These are phyloP conservation scores for Acanthurus lineatus DNA, from an alignment of 2,797 vertebrate genomes.

Conservation along the genomic window DNA sequence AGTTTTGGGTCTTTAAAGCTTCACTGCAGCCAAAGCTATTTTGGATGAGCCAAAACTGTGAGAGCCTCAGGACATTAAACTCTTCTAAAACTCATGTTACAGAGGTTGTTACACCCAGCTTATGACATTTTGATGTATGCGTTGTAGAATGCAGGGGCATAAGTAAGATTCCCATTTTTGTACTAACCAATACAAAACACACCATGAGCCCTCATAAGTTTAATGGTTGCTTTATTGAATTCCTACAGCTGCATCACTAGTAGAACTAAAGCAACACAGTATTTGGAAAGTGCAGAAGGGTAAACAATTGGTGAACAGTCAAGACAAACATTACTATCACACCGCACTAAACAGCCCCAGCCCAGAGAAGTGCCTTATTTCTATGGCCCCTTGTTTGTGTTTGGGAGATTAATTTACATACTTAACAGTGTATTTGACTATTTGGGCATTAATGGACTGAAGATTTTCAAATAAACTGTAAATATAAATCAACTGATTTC, in stretches of 20 bases:
- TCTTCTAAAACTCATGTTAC: slow-evolving; percentile 36
- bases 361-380: slow-evolving; percentile 43
- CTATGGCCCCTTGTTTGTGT: background rate
- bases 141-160: background rate
- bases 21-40: slow-evolving; percentile 7
- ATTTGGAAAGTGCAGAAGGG: slow-evolving; percentile 71
- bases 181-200: background rate
- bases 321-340: slow-evolving; percentile 39
- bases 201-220: slow-evolving; percentile 1
- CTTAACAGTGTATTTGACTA: background rate
- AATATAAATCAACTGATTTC: background rate
- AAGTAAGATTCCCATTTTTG: background rate
- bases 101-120: background rate
- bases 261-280: slow-evolving; percentile 64
- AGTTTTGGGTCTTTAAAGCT: slow-evolving; percentile 13
- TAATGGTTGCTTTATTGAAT: slow-evolving; percentile 73
- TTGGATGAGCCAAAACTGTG: slow-evolving; percentile 23
- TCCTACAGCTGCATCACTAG: slow-evolving; percentile 59
- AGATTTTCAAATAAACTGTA: slow-evolving; percentile 40
- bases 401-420: slow-evolving; percentile 24
- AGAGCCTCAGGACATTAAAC: slow-evolving; percentile 8
- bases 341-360: slow-evolving; percentile 37
- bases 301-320: slow-evolving; percentile 62
- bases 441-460: background rate
- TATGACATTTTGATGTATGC: too few species aligned